phyloP scores from a whole-genome alignment of 2,113 vertebrate genomes.

The Coregonus clupeaformis region DNA sequence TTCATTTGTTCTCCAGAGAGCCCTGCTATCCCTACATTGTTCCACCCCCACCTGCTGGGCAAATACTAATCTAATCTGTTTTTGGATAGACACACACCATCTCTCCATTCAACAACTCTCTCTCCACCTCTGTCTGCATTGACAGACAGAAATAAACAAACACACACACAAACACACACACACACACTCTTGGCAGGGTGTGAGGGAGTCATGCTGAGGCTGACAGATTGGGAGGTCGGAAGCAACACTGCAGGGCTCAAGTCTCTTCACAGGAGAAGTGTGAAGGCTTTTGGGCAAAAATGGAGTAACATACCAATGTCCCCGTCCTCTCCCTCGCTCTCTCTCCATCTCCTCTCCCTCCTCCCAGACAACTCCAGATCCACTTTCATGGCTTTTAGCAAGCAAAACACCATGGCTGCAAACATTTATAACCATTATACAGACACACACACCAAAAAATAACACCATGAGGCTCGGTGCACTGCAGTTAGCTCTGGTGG shows the following conservation, averaged over 20 bases:
- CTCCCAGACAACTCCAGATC: background rate
- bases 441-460: background rate
- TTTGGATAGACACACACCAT: background rate
- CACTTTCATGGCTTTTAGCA: slow-evolving; percentile 17
- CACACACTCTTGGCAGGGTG: background rate
- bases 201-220: slow-evolving; percentile 19
- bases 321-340: slow-evolving; percentile 17
- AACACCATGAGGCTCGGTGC: background rate
- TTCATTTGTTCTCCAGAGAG: slow-evolving; percentile 38
- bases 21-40: slow-evolving; percentile 14
- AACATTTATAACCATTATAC: slow-evolving; percentile 13
- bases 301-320: slow-evolving; percentile 33
- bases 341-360: no score
- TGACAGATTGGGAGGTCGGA: slow-evolving; percentile 41
- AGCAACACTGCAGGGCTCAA: slow-evolving; percentile 41
- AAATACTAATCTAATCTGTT: slow-evolving; percentile 28
- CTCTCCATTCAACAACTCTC: no score
- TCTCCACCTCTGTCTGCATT: no score
- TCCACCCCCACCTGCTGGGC: slow-evolving; percentile 42
- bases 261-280: background rate
- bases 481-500: no score
- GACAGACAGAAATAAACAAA: no score
- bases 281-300: slow-evolving; percentile 21
- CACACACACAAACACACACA: background rate
- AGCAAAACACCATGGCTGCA: slow-evolving; percentile 18